phyloP scores from a whole-genome alignment of 2,113 vertebrate species.

The Mormyrus iriodes region DNA sequence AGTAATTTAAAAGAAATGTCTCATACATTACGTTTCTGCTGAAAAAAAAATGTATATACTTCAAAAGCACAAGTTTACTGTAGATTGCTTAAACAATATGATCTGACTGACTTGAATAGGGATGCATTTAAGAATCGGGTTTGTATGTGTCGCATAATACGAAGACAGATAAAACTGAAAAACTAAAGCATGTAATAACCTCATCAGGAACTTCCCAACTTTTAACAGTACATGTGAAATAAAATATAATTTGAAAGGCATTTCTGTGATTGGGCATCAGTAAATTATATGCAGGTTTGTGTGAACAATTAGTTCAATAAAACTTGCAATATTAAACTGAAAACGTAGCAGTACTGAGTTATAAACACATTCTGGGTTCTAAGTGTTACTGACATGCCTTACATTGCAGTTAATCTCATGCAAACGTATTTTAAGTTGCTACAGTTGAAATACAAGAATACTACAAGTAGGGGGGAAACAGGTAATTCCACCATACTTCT shows the following conservation, averaged over 20 bases:
- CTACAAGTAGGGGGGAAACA: neutral
- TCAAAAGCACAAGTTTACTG: neutral
- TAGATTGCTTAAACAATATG: neutral
- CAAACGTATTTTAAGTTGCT: neutral
- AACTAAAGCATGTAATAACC: neutral
- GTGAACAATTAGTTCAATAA: neutral
- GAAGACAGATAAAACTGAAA: neutral
- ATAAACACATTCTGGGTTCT: neutral
- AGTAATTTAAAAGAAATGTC: neutral
- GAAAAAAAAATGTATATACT: neutral
- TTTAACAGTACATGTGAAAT: neutral
- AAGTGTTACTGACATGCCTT: slow-evolving; percentile 9
- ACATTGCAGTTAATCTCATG: slow-evolving; percentile 6
- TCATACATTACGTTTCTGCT: neutral
- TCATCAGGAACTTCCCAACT: neutral
- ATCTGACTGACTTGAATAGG: neutral
- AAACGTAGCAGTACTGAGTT: neutral
- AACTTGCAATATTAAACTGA: neutral
- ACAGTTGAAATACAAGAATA: neutral
- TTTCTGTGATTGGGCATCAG: neutral
- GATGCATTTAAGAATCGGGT: neutral
- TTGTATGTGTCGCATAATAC: neutral
- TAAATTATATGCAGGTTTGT: neutral
- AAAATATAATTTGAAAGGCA: neutral
- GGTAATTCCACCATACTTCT: neutral